Evolutionary conservation across 1,140 invertebrate genomes (phyloP).

Genomic region (Hetaerina americana): DNA sequence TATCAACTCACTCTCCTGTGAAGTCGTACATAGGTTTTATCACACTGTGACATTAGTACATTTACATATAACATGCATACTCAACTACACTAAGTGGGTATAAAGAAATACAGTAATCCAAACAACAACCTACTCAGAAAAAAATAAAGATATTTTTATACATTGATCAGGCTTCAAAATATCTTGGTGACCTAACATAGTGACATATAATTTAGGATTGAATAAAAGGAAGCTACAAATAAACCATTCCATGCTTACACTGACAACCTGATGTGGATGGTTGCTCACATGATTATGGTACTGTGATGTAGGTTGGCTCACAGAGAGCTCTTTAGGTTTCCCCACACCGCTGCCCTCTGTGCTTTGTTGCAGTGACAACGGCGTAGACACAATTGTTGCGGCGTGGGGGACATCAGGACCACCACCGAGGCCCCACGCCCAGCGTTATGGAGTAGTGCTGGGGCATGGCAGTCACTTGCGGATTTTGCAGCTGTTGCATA

Average conservation of each 20-base stretch:
- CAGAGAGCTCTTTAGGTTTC: constrained; percentile 64
- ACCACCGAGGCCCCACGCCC: constrained; percentile 96
- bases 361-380: constrained; percentile 46
- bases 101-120: too few relatives aligned
- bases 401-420: constrained; percentile 85
- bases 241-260: constrained; percentile 24
- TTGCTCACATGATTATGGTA: neutral
- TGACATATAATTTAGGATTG: too few relatives aligned
- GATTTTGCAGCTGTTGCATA: neutral
- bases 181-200: too few relatives aligned
- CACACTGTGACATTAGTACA: too few relatives aligned
- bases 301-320: constrained; percentile 30
- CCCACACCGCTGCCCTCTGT: constrained; percentile 71
- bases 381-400: constrained; percentile 37
- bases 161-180: too few relatives aligned
- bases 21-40: too few relatives aligned
- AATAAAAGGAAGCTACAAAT: too few relatives aligned
- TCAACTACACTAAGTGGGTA: too few relatives aligned
- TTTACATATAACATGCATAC: too few relatives aligned
- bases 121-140: neutral
- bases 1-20: constrained; percentile 40
- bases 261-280: constrained; percentile 25
- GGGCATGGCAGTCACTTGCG: neutral
- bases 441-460: constrained; percentile 73
- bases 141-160: neutral